Evolutionary conservation across 2,113 vertebrate species (phyloP), one percentile per base, ranked within the genome.

Genomic region (Coturnix japonica): DNA sequence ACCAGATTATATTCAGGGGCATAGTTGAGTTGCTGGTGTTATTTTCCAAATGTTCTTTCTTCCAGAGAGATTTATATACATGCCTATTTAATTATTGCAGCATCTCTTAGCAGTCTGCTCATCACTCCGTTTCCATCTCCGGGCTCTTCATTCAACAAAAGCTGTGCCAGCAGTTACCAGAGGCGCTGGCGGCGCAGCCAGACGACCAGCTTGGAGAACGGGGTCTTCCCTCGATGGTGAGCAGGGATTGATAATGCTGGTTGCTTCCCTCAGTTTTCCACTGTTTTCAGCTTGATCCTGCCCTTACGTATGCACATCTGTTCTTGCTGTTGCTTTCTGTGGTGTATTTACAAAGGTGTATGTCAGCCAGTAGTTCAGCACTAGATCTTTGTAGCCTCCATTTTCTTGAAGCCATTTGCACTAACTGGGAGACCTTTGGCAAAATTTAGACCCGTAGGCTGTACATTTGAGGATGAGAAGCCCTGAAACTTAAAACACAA

Each of bases 151-250:
- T 97, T 99, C 70, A 99, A 98, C 91, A 98, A 99, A 96, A 99
- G 99, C 97, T 99, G 99, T 97, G 99, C 99, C 7, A 99, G 99
- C 97, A 99, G 99, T 91, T 99, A 99, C 97, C 99, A 99, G 96
- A 97, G 99, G 53, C 98, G 99, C 57, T 99, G 99, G 99, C 98
- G 99, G 39, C 99, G 99, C 89, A 99, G 99, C 93, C 99, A 99
- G 96, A 99, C 99, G 13, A 99, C 99, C 95, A 99, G 99, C 96
- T 92, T 99, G 96, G 99, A 99, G 97, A 99, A 99, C 11, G 99
- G 99, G 5, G 98, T 99, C 88, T 99, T 99, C 97, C 99, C 99
- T 75, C 98, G 99, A 97, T 99, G 99, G 99, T 99, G 97, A 97
- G 98, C 93, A 82, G 70, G 39, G 84, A 59, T 13, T 12, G 17